Percentiles rank a stretch among this genome's conserved stretches.
Evolutionary conservation across 2,113 vertebrate species (phyloP).

Genomic region (Aplodontia rufa): DNA sequence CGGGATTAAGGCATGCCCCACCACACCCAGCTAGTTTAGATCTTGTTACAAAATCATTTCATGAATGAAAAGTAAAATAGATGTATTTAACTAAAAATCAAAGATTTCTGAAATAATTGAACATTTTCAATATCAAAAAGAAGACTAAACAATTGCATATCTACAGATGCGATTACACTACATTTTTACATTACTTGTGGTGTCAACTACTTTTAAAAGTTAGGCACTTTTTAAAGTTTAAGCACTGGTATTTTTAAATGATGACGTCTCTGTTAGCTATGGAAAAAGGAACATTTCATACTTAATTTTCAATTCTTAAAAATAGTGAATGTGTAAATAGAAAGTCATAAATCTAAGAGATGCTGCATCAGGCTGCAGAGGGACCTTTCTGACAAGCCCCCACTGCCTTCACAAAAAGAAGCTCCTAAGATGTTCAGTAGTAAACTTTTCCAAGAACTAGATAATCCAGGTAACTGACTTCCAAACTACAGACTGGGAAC

Average conservation of each 20-base stretch:
- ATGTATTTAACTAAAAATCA: neutral
- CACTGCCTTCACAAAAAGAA: neutral
- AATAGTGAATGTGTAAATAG: neutral
- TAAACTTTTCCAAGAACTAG: neutral
- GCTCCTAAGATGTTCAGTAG: neutral
- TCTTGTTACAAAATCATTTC: neutral
- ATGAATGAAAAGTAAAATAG: neutral
- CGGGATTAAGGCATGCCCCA: too few species aligned
- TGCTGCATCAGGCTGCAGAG: too few species aligned
- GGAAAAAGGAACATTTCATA: neutral
- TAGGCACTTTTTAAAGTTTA: slow-evolving; percentile 15
- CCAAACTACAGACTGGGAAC: too few species aligned
- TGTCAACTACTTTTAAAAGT: slow-evolving; percentile 10
- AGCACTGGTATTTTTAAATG: slow-evolving; percentile 30
- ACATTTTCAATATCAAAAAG: slow-evolving; percentile 36
- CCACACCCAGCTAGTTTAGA: too few species aligned
- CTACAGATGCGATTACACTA: neutral
- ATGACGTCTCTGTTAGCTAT: neutral
- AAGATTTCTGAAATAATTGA: neutral
- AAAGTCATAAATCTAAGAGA: neutral
- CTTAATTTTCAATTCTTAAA: slow-evolving; percentile 30
- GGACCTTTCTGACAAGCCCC: neutral
- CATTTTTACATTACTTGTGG: slow-evolving; percentile 27
- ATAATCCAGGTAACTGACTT: neutral
- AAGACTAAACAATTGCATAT: neutral